Conservation (phyloP, 2,888 invertebrate species). For the Emmelina monodactyla region DNA sequence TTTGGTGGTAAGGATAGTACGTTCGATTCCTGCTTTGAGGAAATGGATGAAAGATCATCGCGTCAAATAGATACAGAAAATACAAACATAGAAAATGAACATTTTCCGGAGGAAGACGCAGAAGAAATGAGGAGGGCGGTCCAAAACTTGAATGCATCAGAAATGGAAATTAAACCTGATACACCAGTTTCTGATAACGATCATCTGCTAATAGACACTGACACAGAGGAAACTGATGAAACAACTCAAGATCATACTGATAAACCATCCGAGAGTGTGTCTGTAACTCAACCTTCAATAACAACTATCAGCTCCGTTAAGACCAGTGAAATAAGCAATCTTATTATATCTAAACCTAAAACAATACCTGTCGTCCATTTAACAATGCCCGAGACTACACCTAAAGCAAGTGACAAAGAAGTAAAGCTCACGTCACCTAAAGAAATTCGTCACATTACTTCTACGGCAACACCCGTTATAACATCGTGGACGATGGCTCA, state of each 20-base stretch:
- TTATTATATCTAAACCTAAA: neutral
- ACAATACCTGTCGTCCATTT: neutral
- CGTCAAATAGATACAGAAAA: constrained; percentile 52
- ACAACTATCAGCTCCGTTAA: neutral
- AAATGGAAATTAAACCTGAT: constrained; percentile 80
- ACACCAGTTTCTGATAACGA: constrained; percentile 87
- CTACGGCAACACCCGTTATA: constrained; percentile 59
- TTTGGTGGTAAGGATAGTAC: constrained; percentile 71
- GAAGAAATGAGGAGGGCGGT: constrained; percentile 87
- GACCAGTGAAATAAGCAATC: neutral
- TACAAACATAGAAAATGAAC: constrained; percentile 50
- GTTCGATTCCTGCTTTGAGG: constrained; percentile 66
- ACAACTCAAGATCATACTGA: constrained; percentile 47
- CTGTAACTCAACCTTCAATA: neutral
- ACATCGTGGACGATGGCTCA: constrained; percentile 62
- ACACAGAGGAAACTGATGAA: constrained; percentile 80
- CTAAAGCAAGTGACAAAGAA: neutral
- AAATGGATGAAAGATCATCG: constrained; percentile 46
- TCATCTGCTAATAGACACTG: constrained; percentile 85
- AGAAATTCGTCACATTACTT: constrained; percentile 33
- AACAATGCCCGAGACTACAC: neutral
- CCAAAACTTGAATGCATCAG: constrained; percentile 77
- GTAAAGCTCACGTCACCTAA: too few relatives aligned
- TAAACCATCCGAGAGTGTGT: constrained; percentile 41
- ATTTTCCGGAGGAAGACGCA: constrained; percentile 75